Evolutionary conservation across 2,888 invertebrate genomes (phyloP), one percentile per base, ranked within the genome.

Genomic region (Polymixis flavicincta): DNA sequence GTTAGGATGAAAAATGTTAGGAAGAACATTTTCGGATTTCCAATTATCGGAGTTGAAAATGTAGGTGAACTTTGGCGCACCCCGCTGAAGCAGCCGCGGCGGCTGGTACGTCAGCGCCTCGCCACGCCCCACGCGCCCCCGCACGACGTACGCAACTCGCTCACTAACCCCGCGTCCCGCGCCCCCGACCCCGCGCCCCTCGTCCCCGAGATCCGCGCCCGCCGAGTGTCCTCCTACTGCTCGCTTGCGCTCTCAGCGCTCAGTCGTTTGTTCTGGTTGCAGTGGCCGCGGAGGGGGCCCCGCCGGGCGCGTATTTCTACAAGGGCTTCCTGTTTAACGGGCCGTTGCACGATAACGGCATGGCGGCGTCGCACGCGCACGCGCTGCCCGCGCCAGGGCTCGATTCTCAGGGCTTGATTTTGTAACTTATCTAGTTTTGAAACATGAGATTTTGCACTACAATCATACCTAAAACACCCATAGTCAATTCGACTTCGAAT

Each of bases 11-110:
- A n/a, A n/a, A n/a, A n/a, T n/a, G n/a, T n/a, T n/a, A n/a, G n/a
- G n/a, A n/a, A n/a, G n/a, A n/a, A n/a, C n/a, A n/a, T n/a, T n/a
- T n/a, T n/a, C n/a, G n/a, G n/a, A n/a, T n/a, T n/a, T n/a, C n/a
- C n/a, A n/a, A n/a, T n/a, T n/a, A n/a, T n/a, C n/a, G n/a, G n/a
- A n/a, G n/a, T n/a, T n/a, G n/a, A n/a, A n/a, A n/a, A n/a, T n/a
- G n/a, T n/a, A n/a, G n/a, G n/a, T n/a, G n/a, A n/a, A n/a, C n/a
- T n/a, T n/a, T n/a, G n/a, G n/a, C n/a, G n/a, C n/a, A n/a, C n/a
- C n/a, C 99, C 99, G 87, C 97, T 99, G 91, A 99, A 99, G 95
- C 99, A 99, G 97, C 99, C 99, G 88, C 99, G 99, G 94, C 99
- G 99, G 97, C 98, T 99, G 98, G 99, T 99, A 97, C 98, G 98